A percentile compares a stretch with the other conserved stretches of the same genome.
phyloP scores from a whole-genome alignment of 2,113 vertebrate genomes.

The Theristicus caerulescens region DNA sequence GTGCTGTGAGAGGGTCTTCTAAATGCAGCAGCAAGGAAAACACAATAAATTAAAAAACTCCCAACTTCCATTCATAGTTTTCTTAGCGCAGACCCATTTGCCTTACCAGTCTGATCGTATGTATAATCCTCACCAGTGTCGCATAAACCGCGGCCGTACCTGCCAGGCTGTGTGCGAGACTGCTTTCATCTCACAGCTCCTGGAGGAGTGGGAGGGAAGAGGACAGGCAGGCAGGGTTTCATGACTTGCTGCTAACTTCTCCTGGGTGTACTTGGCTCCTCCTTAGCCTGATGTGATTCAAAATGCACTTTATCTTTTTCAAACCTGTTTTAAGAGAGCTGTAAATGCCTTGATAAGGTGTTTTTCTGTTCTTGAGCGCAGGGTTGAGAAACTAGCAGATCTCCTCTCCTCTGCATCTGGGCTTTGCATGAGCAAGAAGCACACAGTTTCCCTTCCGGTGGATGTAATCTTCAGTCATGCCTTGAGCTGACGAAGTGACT shows the following conservation, averaged over 20 bases:
- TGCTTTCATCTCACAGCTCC: neutral
- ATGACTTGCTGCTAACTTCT: neutral
- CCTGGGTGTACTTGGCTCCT: neutral
- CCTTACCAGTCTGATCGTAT: neutral
- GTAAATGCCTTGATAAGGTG: neutral
- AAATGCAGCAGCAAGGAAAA: neutral
- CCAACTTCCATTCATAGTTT: neutral
- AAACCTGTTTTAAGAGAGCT: neutral
- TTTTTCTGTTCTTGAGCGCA: neutral
- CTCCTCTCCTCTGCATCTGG: neutral
- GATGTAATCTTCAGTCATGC: neutral
- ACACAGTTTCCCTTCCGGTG: neutral
- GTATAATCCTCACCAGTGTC: neutral
- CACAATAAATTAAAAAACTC: neutral
- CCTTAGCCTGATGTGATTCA: neutral
- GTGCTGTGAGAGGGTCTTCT: neutral
- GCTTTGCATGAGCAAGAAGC: neutral
- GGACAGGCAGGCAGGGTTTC: neutral
- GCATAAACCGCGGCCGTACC: neutral
- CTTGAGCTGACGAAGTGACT: neutral
- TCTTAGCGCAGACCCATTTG: neutral
- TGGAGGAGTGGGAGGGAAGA: neutral
- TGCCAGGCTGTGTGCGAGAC: neutral
- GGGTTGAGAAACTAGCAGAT: neutral
- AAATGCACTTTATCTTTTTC: neutral